phyloP scores from a whole-genome alignment of 2,888 invertebrate species.

The Oasisia sp. region DNA sequence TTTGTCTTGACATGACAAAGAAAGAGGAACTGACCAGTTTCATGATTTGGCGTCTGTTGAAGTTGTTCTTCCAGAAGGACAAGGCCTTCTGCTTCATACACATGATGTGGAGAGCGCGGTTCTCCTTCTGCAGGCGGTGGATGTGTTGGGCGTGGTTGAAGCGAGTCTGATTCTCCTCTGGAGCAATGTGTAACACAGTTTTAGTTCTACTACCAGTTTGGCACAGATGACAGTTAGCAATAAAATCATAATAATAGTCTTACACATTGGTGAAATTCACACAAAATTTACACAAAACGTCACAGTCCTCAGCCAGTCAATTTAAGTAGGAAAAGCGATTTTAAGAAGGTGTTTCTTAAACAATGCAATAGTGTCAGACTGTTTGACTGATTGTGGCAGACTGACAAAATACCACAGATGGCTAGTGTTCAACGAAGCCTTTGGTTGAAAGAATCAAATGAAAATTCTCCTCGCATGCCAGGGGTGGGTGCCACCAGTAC shows the following conservation, averaged over 20 bases:
- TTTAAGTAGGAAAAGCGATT: no score
- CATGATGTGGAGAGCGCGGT: conserved; percentile 56
- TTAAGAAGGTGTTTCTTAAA: no score
- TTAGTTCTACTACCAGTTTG: not conserved
- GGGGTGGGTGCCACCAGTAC: no score
- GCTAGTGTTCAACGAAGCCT: no score
- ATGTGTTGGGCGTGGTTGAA: conserved; percentile 49
- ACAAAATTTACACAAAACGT: no score
- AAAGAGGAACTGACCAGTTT: not conserved
- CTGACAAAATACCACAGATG: no score
- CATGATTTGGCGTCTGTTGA: conserved; percentile 34
- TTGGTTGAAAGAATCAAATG: no score
- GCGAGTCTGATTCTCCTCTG: not conserved
- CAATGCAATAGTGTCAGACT: no score
- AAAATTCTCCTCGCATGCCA: no score
- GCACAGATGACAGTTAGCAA: not conserved
- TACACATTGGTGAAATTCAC: no score
- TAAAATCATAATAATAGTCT: not conserved
- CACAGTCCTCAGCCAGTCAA: no score
- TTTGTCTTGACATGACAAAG: not conserved
- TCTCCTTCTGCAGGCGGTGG: conserved; percentile 55
- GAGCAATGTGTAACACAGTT: not conserved
- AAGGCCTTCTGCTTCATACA: conserved; percentile 61
- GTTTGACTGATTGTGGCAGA: no score
- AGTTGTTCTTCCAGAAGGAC: conserved; percentile 58